Percentiles rank a stretch among this genome's conserved stretches.
phyloP scores from a whole-genome alignment of 2,113 vertebrate genomes.

The Dicrurus megarhynchus region DNA sequence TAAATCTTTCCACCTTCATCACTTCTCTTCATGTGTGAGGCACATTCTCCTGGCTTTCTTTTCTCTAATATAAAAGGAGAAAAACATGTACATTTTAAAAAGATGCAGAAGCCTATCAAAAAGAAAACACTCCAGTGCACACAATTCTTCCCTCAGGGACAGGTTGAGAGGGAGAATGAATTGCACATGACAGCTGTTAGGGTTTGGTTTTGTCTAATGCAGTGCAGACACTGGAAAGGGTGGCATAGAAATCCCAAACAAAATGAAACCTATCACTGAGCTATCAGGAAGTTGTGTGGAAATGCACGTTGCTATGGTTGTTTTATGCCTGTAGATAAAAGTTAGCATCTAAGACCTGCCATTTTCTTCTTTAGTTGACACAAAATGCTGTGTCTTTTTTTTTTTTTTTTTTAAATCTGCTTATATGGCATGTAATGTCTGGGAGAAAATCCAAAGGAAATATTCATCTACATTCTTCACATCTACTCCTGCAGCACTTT shows the following conservation, averaged over 20 bases:
- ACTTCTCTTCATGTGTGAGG: not conserved
- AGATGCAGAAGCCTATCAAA: slow-evolving; percentile 30
- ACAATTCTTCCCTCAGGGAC: slow-evolving; percentile 9
- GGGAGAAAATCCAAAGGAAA: not conserved
- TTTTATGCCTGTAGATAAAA: not conserved
- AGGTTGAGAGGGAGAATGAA: not conserved
- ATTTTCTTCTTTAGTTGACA: not conserved
- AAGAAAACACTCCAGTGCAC: slow-evolving; percentile 27
- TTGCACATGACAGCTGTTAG: slow-evolving; percentile 37
- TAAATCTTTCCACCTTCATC: not conserved
- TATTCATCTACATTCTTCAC: not conserved
- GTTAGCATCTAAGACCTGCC: not conserved
- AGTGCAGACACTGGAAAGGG: not conserved
- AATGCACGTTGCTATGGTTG: not conserved
- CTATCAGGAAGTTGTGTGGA: not conserved
- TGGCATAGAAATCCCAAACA: not conserved
- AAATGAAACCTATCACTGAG: not conserved
- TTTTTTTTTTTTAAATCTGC: not conserved
- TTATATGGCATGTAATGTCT: not conserved
- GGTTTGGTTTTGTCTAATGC: slow-evolving; percentile 17
- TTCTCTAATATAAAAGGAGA: not conserved
- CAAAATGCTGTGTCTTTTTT: not conserved
- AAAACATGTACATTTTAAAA: slow-evolving; percentile 25
- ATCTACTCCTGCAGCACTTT: not conserved
- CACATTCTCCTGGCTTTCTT: not conserved